Evolutionary conservation across 2,888 invertebrate species (phyloP).

Genomic region (Hofmannophila pseudospretella): DNA sequence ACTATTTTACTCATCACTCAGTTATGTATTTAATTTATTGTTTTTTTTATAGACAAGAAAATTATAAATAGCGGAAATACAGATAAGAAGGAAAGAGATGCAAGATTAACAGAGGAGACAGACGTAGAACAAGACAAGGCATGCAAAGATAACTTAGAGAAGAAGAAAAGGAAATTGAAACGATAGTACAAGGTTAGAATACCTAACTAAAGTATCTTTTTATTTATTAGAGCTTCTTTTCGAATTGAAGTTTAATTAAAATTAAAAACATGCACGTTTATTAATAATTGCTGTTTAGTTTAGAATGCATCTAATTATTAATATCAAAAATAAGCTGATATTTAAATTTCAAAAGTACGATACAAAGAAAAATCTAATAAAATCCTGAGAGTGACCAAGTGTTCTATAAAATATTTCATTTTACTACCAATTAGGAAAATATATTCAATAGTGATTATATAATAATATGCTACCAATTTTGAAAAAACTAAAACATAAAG

Average conservation of each 20-base stretch:
- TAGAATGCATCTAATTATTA: too few relatives aligned
- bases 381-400: too few relatives aligned
- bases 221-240: too few relatives aligned
- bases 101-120: slow-evolving; percentile 6
- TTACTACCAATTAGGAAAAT: too few relatives aligned
- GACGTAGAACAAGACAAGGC: background rate
- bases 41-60: slow-evolving; percentile 7
- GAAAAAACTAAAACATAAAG: too few relatives aligned
- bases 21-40: slow-evolving; percentile 1
- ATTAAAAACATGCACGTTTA: background rate
- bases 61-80: slow-evolving; percentile 10
- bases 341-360: background rate
- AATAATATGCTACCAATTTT: too few relatives aligned
- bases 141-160: slow-evolving; percentile 9
- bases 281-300: background rate
- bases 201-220: too few relatives aligned
- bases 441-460: too few relatives aligned
- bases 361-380: too few relatives aligned
- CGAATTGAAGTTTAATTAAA: background rate
- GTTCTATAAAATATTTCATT: too few relatives aligned
- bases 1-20: slow-evolving; percentile 1
- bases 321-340: background rate
- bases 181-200: too few relatives aligned
- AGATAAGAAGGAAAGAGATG: slow-evolving; percentile 15
- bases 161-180: slow-evolving; percentile 11